Evolutionary conservation across 2,797 vertebrate genomes (phyloP).

Genomic region (Syncerus caffer): DNA sequence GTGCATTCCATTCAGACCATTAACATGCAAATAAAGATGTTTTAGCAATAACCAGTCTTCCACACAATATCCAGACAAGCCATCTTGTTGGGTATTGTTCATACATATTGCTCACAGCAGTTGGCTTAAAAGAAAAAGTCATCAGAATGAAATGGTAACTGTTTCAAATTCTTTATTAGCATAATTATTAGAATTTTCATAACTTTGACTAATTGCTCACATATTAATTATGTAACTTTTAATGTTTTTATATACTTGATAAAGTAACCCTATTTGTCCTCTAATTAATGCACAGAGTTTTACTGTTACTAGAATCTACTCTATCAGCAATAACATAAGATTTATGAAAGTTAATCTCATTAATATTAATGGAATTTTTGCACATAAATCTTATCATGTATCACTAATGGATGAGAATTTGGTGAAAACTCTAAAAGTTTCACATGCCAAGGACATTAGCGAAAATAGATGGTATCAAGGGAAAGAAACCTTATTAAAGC

Average conservation of each 20-base stretch:
- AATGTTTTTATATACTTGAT: slow-evolving; percentile 43
- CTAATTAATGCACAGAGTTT: slow-evolving; percentile 58
- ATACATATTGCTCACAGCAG: neutral
- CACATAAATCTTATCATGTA: slow-evolving; percentile 33
- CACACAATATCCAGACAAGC: neutral
- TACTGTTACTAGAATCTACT: slow-evolving; percentile 56
- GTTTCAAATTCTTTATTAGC: slow-evolving; percentile 41
- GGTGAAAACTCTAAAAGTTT: slow-evolving; percentile 54
- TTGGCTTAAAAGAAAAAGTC: slow-evolving; percentile 3
- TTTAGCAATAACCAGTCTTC: neutral
- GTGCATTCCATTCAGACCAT: neutral
- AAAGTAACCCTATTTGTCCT: slow-evolving; percentile 38
- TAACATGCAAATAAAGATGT: neutral
- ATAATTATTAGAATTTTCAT: slow-evolving; percentile 40
- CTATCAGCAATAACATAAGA: slow-evolving; percentile 42
- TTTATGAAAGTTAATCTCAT: slow-evolving; percentile 63
- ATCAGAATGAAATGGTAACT: neutral
- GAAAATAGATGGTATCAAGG: neutral
- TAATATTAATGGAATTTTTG: slow-evolving; percentile 59
- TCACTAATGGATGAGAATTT: neutral
- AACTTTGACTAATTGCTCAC: slow-evolving; percentile 43
- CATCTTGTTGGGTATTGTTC: neutral
- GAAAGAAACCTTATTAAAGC: slow-evolving; percentile 34
- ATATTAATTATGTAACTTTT: slow-evolving; percentile 53
- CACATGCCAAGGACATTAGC: neutral